Conservation (phyloP, 2,888 invertebrate species). For the Peribatodes rhomboidaria region DNA sequence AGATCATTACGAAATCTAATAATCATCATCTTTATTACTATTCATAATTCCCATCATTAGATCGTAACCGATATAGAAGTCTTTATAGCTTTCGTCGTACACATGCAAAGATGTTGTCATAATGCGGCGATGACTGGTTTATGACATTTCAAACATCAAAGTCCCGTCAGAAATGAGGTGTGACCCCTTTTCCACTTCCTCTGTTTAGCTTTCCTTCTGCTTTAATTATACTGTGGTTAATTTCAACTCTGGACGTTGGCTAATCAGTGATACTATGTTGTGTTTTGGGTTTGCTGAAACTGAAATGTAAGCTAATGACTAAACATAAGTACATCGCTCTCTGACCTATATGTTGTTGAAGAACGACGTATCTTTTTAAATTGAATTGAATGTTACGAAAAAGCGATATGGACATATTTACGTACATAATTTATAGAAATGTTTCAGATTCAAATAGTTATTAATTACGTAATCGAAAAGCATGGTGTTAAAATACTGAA, state of each 20-base stretch:
- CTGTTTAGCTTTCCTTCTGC: slow-evolving; percentile 41
- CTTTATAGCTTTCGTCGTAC: slow-evolving; percentile 38
- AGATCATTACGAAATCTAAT: slow-evolving; percentile 17
- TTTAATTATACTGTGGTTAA: slow-evolving; percentile 37
- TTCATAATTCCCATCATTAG: slow-evolving; percentile 31
- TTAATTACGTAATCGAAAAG: no score
- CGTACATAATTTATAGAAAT: no score
- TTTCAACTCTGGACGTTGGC: slow-evolving; percentile 26
- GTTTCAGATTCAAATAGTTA: no score
- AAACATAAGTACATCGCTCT: no score
- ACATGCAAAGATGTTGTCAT: slow-evolving; percentile 42
- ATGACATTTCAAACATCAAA: slow-evolving; percentile 60
- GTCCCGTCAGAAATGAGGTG: slow-evolving; percentile 59
- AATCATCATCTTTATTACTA: slow-evolving; percentile 21
- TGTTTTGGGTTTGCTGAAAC: slow-evolving; percentile 2
- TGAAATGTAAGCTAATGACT: neutral
- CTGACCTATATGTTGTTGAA: no score
- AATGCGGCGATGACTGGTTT: slow-evolving; percentile 60
- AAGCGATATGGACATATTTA: no score
- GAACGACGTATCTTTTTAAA: no score
- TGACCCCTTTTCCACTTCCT: slow-evolving; percentile 59
- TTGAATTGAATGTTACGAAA: no score
- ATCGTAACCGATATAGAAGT: slow-evolving; percentile 25
- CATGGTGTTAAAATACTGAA: no score
- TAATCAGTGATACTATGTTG: slow-evolving; percentile 36